Percentiles rank a stretch among this genome's conserved stretches.
These are phyloP conservation scores for Bagarius yarrelli DNA, from an alignment of 2,113 vertebrate species.

Conservation along the genomic window DNA sequence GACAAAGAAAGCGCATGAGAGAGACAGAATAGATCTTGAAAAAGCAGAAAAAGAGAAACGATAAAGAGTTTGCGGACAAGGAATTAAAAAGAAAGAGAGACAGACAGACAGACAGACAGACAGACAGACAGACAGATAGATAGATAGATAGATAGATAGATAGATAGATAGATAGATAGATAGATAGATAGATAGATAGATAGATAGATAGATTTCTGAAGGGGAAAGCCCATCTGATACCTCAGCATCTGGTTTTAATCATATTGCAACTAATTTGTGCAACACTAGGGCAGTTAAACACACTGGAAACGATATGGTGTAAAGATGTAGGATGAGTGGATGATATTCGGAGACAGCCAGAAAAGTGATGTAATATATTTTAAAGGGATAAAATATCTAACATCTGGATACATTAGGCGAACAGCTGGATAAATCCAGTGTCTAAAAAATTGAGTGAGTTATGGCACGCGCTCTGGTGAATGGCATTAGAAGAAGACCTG, in stretches of 20 bases:
- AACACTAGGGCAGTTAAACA: neutral
- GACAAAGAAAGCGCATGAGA: constrained; percentile 15
- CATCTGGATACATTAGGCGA: neutral
- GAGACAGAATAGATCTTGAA: neutral
- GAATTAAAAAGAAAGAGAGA: neutral
- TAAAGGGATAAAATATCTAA: neutral
- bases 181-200: neutral
- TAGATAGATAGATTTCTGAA: neutral
- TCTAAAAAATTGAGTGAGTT: too few relatives aligned
- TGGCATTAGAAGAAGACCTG: too few relatives aligned
- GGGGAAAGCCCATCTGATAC: neutral
- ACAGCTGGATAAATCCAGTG: too few relatives aligned
- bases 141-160: too few relatives aligned
- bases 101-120: too few relatives aligned
- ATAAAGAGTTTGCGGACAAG: neutral
- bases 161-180: neutral
- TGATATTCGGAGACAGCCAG: neutral
- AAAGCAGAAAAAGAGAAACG: neutral
- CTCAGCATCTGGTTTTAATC: neutral
- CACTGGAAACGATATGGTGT: neutral
- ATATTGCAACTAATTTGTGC: neutral
- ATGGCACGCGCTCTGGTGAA: too few relatives aligned
- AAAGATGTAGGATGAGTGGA: neutral
- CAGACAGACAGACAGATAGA: too few relatives aligned
- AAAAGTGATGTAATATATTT: neutral